Evolutionary conservation across 2,797 vertebrate species (phyloP).

Genomic region (Nyctalus aviator): DNA sequence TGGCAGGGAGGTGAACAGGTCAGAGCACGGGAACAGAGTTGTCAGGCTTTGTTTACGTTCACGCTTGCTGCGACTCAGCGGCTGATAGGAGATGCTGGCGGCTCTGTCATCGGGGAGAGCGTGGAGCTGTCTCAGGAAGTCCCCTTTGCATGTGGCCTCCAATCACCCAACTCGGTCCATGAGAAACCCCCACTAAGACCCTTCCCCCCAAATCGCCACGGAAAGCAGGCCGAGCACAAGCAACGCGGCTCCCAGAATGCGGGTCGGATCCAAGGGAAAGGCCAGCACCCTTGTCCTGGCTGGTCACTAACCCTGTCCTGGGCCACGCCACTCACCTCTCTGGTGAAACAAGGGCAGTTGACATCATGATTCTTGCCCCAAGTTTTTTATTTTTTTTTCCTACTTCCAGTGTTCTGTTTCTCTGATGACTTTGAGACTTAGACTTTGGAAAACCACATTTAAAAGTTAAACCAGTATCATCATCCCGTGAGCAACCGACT

Average conservation of each 20-base stretch:
- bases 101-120: constrained; percentile 4
- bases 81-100: constrained; percentile 50
- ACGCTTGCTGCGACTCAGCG: constrained; percentile 26
- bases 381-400: not conserved
- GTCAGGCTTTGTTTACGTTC: constrained; percentile 82
- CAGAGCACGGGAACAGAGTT: constrained; percentile 83
- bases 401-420: not conserved
- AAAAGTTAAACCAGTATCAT: constrained; percentile 11
- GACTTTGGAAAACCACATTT: constrained; percentile 38
- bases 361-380: not conserved
- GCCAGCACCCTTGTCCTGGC: not conserved
- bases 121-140: not conserved
- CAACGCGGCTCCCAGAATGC: not conserved
- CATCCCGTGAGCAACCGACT: not conserved
- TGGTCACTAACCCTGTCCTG: not conserved
- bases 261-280: not conserved
- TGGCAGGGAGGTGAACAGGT: constrained; percentile 85
- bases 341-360: not conserved
- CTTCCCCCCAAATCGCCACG: not conserved
- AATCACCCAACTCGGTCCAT: not conserved
- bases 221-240: not conserved
- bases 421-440: not conserved
- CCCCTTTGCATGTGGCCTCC: not conserved
- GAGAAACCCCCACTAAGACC: not conserved
- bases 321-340: not conserved